Evolutionary conservation across 1,140 invertebrate genomes (phyloP), one percentile per base, ranked within the genome.

Genomic region (Zaprionus camerounensis): DNA sequence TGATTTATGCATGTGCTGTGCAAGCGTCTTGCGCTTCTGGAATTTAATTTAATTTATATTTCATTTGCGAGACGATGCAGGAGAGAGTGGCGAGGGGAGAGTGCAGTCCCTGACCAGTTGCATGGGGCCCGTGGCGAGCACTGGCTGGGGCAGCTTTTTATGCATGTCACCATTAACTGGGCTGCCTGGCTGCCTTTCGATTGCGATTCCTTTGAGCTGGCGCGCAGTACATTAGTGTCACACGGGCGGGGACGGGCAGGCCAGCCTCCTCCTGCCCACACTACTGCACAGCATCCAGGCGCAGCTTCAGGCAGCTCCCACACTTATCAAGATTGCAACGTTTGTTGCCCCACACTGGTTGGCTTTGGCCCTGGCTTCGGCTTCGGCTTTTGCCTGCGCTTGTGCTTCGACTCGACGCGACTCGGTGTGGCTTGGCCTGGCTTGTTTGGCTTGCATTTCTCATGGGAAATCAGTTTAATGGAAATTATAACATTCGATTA

Each of bases 401-500:
- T 31, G 28, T 15, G 34, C 11, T 13, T 13, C 34, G 13, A 38
- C 36, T 38, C 41, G 41, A 46, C n/a, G n/a, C 15, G 34, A 31
- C 7, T 55, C 13, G 22, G 49, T 36, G 12, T 59, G 49, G 31
- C 31, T 34, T 15, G 20, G 46, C 53, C 46, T 51, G 28, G 20
- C 71, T 66, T 78, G 76, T 67, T 81, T 81, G 85, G 69, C 76
- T 82, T 81, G 85, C 73, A 85, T 71, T 80, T 53, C 65, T 80
- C 85, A 67, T 82, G 85, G 80, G 85, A 88, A 88, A 88, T 88
- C 85, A 88, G 85, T 90, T 88, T 90, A 88, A 88, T 88, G 85
- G 85, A 88, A 88, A 88, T 88, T 88, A 88, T 88, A 88, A 82
- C 85, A 88, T 88, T 88, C 85, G 85, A 90, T 88, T 88, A 84